Base-by-base conservation (phyloP, 2,113 vertebrate genomes). In the Sturnus vulgaris region DNA sequence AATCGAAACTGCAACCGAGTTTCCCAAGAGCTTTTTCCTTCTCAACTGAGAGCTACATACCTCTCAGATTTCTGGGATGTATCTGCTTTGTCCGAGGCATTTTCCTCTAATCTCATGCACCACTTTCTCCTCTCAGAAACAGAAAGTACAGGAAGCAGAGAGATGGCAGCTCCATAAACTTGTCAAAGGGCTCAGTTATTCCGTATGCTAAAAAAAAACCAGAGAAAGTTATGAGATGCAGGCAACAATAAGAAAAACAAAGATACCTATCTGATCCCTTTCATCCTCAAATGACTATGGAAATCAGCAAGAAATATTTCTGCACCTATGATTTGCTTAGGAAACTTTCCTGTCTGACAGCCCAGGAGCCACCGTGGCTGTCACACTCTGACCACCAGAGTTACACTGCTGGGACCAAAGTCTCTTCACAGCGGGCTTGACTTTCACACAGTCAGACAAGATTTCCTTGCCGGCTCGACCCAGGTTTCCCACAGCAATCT, bases 61-160 rank as follows among this genome's bases (percentile, higher is more conserved):
- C 99, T 99, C 99, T 99, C 93, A 99, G 97, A 95, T 99, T 99
- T 97, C 98, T 99, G 64, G 99, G 99, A 98, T 99, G 98, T 98
- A 99, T 99, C 98, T 99, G 99, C 97, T 99, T 99, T 66, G 99
- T 99, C 92, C 99, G 99, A 95, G 99, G 99, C 99, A 99, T 99
- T 97, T 98, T 99, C 97, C 97, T 98, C 95, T 89, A 96, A 78
- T 97, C 91, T 92, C 94, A 97, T 93, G 93, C 79, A 92, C 87
- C 90, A 77, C 96, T 95, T 97, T 97, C 95, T 96, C 91, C 94
- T 97, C 97, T 97, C 96, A 97, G 95, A 97, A 98, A 96, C 2
- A 69, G 82, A 55, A 96, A 94, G 88, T 57, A 91, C 82, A 96
- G 94, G 95, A 94, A 97, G 94, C 94, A 96, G 96, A 96, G 88